Percentiles rank a stretch among this genome's conserved stretches.
Evolutionary conservation across 2,888 invertebrate species (phyloP).

Genomic region (Microplitis manilae): DNA sequence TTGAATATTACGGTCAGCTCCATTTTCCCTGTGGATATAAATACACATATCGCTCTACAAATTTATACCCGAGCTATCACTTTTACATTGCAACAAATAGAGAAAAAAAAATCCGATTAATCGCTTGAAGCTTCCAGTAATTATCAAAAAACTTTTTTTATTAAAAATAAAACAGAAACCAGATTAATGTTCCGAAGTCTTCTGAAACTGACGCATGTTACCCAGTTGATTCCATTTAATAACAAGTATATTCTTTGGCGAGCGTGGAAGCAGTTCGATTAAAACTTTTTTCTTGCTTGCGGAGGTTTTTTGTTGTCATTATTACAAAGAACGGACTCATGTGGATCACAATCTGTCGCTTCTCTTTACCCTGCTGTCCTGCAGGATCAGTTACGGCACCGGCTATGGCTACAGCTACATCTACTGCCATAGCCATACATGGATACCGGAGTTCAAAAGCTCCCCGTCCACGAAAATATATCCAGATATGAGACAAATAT

Average conservation of each 20-base stretch:
- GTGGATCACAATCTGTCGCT: constrained; percentile 14
- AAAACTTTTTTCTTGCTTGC: constrained; percentile 51
- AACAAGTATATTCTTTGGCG: constrained; percentile 43
- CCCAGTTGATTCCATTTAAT: constrained; percentile 59
- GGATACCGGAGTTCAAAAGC: not conserved
- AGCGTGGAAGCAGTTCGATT: constrained; percentile 39
- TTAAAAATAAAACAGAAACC: constrained; percentile 17
- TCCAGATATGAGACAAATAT: not conserved
- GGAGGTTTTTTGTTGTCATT: constrained; percentile 39
- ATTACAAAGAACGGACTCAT: not conserved
- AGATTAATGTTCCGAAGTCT: not conserved
- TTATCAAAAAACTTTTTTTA: constrained; percentile 5
- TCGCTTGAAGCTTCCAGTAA: constrained; percentile 3
- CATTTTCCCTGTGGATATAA: not conserved
- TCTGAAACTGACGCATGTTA: constrained; percentile 38
- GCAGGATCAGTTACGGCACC: not conserved
- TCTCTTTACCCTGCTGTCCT: not conserved
- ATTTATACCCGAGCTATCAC: no score
- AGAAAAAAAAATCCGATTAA: not conserved
- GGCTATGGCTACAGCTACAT: not conserved
- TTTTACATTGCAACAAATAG: not conserved
- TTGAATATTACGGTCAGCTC: not conserved
- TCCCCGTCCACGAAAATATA: not conserved
- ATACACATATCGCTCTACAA: constrained; percentile 1
- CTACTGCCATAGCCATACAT: not conserved